Base-by-base conservation (phyloP, 2,113 vertebrate species). In the Kobus ellipsiprymnus region DNA sequence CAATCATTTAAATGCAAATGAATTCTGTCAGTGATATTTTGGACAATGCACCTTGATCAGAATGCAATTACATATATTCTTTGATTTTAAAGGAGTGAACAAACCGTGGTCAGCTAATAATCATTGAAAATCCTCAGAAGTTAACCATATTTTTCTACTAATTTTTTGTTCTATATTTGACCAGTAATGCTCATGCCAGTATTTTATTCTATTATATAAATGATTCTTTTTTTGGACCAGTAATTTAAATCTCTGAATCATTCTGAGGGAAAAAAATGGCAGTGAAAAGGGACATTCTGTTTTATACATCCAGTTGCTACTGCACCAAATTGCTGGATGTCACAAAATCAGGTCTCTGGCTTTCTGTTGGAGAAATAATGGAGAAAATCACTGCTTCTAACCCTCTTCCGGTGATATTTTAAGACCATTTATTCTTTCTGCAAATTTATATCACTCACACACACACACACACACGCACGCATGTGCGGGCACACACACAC, bases 211-310 rank as follows among this genome's bases (percentile, higher is more conserved):
- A 96, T 98, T 97, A 97, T 97, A 98, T 97, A 98, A 98, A 98
- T 89, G 71, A 96, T 87, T 97, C 87, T 67, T 97, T 96, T 97
- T 95, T 44, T 1, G 40, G 86, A 52, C 62, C 83, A 97, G 87
- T 92, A 95, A 97, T 97, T 97, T 97, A 96, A 98, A 95, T 98
- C 91, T 97, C 86, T 97, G 97, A 98, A 98, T 98, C 93, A 98
- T 95, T 95, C 88, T 62, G 82, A 71, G 82, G 59, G 15, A 5
- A 81, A 74, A 96, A 84, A 80, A 85, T 88, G 94, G 48, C 94
- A 96, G 50, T 95, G 91, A 85, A 95, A 95, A 93, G 29, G 91
- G 94, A 97, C 95, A 96, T 94, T 97, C 88, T 98, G 94, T 96
- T 95, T 98, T 98, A 85, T 92, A 95, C 36, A 94, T 91, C n/a